Evolutionary conservation across 2,797 vertebrate species (phyloP).

Genomic region (Haliaeetus albicilla): DNA sequence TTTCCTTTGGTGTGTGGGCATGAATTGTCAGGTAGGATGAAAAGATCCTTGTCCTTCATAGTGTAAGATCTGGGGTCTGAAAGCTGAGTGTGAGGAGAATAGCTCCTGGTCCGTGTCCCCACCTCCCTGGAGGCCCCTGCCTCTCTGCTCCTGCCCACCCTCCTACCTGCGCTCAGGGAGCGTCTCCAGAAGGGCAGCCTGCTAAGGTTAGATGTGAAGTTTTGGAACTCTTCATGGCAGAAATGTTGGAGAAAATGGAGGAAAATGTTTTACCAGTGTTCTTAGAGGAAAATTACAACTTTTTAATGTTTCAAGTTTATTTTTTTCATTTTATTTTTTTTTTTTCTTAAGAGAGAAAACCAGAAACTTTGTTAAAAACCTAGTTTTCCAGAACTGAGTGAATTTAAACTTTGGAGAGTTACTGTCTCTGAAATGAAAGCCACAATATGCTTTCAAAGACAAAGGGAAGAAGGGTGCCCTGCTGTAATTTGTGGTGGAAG

Average conservation of each 20-base stretch:
- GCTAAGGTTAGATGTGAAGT: background rate
- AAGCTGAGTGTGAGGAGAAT: background rate
- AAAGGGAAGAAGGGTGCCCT: background rate
- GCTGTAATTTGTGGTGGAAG: background rate
- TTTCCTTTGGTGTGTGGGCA: background rate
- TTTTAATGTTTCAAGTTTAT: background rate
- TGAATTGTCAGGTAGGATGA: background rate
- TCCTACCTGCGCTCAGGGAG: background rate
- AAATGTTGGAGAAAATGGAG: background rate
- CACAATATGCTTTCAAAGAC: background rate
- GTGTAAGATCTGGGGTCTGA: background rate
- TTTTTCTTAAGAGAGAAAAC: background rate
- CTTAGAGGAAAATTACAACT: background rate
- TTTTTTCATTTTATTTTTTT: background rate
- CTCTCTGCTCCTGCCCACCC: background rate
- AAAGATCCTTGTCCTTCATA: background rate
- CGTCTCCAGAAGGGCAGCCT: background rate
- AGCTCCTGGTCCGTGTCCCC: background rate
- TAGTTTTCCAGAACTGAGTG: background rate
- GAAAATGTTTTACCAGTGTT: background rate
- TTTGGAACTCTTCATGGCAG: background rate
- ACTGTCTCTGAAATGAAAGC: background rate
- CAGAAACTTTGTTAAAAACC: background rate
- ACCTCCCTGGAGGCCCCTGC: background rate
- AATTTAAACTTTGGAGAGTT: background rate